Base-by-base conservation (phyloP, 2,888 invertebrate genomes). In the Sturmia bella region DNA sequence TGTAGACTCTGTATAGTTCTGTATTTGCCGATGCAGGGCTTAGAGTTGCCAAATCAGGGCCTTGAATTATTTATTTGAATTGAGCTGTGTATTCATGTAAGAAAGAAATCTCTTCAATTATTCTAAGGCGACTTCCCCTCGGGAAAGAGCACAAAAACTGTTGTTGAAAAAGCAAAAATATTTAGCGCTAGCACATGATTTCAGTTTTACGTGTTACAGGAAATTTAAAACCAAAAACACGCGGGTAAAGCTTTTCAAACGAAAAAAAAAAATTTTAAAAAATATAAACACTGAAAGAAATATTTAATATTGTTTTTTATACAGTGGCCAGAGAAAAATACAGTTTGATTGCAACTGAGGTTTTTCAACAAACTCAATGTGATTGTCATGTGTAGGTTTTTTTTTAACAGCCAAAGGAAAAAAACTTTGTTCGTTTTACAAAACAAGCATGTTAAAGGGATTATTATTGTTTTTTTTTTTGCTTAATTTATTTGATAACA, bases 161-260 rank as follows among this genome's bases (percentile, higher is more conserved):
- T n/a, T 3, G 24, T 4, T 12, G 7, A 41, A 48, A 63, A n/a
- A 41, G 2, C 39, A 4, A 21, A 57, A 57, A 39, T 39, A n/a
- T 11, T 43, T 45, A 1, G 6, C 32, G 15, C 21, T 57, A 66
- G 80, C 83, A 84, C 83, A 84, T 84, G 83, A 84, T 85, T 85
- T 84, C 81, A 82, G 69, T 79, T 48, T 85, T 73, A 68, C 84
- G 80, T 84, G 83, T 68, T 66, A 68, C 73, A 77, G 73, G 73
- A 82, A 69, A 77, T 77, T 77, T 45, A 52, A 74, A 82, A 80
- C 75, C 70, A 64, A 80, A 72, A 76, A 76, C 68, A 83, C 76
- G 83, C 77, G 77, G 69, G 73, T 77, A 69, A 68, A 80, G 54
- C 75, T 76, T 11, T 70, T 56, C 43, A 57, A 66, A 70, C 37